These are phyloP conservation scores for Gymnosoma rotundatum DNA, from an alignment of 2,888 invertebrate genomes.

Conservation along the genomic window DNA sequence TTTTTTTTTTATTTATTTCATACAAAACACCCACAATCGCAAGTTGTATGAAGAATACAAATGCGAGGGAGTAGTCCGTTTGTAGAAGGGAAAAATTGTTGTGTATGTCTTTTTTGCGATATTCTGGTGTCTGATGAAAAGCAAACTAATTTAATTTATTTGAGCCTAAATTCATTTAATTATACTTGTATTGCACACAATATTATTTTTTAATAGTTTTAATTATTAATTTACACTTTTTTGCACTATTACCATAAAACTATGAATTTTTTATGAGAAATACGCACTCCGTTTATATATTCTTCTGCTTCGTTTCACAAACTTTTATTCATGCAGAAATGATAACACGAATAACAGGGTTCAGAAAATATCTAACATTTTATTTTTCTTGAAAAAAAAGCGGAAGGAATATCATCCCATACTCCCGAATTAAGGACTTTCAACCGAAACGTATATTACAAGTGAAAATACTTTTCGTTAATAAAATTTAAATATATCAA, in stretches of 20 bases:
- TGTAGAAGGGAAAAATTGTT: background rate
- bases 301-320: constrained; percentile 25
- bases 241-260: constrained; percentile 20
- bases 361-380: background rate
- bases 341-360: constrained; percentile 24
- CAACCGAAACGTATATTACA: no score
- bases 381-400: no score
- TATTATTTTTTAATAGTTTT: background rate
- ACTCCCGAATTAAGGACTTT: no score
- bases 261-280: constrained; percentile 6
- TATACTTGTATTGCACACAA: background rate
- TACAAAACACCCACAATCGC: constrained; percentile 38
- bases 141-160: background rate
- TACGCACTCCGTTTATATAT: constrained; percentile 38
- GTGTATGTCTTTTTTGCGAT: constrained; percentile 2
- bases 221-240: constrained; percentile 21
- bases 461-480: no score
- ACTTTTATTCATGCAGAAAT: background rate
- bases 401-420: no score
- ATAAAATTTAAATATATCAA: no score
- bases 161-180: background rate
- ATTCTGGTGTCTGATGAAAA: background rate
- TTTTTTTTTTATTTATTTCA: constrained; percentile 20
- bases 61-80: constrained; percentile 26
- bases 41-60: background rate